Percentiles rank a stretch among this genome's conserved stretches.
Evolutionary conservation across 2,888 invertebrate genomes (phyloP).

Genomic region (Glyphotaelius pellucidus): DNA sequence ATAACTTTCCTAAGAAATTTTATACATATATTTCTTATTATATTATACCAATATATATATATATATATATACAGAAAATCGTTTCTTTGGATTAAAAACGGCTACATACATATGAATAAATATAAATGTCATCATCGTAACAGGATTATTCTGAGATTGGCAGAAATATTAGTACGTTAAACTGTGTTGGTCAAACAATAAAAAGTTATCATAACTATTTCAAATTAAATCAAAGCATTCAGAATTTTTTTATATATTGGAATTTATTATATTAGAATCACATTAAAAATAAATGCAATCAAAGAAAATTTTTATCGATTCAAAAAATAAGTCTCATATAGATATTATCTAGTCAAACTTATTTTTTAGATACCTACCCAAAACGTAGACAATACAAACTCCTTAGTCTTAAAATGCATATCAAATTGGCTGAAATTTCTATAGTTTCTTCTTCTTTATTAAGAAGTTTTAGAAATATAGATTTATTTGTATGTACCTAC

Average conservation of each 20-base stretch:
- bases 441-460: constrained; percentile 31
- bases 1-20: not conserved
- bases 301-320: not conserved
- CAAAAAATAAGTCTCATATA: not conserved
- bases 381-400: constrained; percentile 35
- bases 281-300: not conserved
- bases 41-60: not conserved
- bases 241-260: not conserved
- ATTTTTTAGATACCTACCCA: not conserved
- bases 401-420: constrained; percentile 35
- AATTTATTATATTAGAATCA: not conserved
- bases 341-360: not conserved
- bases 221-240: not conserved
- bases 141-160: not conserved
- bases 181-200: not conserved
- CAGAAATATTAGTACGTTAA: not conserved
- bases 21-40: constrained; percentile 15
- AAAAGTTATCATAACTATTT: not conserved
- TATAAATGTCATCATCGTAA: not conserved
- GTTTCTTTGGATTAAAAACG: not conserved
- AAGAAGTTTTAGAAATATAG: constrained; percentile 35
- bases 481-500: constrained; percentile 11
- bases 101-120: not conserved
- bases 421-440: constrained; percentile 35
- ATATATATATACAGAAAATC: not conserved